Base-by-base conservation (phyloP, 2,113 vertebrate species). In the Octodon degus region DNA sequence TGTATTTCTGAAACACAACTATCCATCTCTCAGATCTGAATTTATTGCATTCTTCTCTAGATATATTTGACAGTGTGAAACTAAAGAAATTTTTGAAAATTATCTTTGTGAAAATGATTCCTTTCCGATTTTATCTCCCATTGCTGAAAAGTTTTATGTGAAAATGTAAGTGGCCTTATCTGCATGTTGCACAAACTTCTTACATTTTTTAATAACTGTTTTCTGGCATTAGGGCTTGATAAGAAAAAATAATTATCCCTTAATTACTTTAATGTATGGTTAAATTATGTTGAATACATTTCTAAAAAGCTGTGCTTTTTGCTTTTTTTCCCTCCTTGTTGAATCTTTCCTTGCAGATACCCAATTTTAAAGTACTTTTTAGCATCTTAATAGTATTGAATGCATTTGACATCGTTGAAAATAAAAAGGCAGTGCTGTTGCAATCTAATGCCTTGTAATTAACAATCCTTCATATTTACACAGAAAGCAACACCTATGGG, bases 1-100 rank as follows among this genome's bases (percentile, higher is more conserved):
- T 32, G 62, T 88, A 62, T 85, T 96, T 83, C 13, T 93, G 65
- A 95, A 91, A 86, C 25, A 14, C 40, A 89, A 84, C 53, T 77
- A 82, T 76, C 63, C 12, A 77, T 58, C 60, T 95, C 92, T 94
- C 53, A 91, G 47, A 2, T 85, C 30, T 93, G 93, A 89, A 82
- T 88, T 16, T 79, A 30, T 84, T 43, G 32, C 32, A 74, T 74
- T 25, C 13, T 58, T 86, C 50, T 94, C 40, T 97, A n/a, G 43
- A 32, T 89, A 83, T 92, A 7, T 90, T 91, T 93, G 91, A 81
- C 32, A 85, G 93, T 89, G 20, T 81, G 77, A 90, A 68, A 92
- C 43, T 67, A 89, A 94, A 87, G 63, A 40, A 93, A 89, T 63
- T 93, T 96, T 92, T 91, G 20, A 93, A 97, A 96, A 85, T 65